phyloP scores from a whole-genome alignment of 2,797 vertebrate genomes.

The Monodelphis domestica region DNA sequence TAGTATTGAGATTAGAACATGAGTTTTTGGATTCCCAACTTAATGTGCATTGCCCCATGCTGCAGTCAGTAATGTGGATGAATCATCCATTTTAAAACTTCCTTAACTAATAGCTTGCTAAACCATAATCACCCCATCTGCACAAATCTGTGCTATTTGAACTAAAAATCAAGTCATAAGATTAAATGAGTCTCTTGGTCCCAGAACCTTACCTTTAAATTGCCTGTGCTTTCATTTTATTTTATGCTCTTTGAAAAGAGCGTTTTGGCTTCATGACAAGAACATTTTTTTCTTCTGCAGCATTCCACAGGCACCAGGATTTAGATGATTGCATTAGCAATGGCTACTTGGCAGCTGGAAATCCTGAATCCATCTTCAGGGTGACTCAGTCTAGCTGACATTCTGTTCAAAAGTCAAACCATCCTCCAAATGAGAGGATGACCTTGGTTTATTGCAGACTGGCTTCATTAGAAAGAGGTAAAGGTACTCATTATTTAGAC shows the following conservation, averaged over 20 bases:
- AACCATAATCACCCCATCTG: conserved; percentile 21
- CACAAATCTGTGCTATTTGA: conserved; percentile 1
- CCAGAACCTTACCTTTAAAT: not conserved
- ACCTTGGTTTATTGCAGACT: conserved; percentile 27
- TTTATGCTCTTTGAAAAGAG: conserved; percentile 60
- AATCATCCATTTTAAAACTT: conserved; percentile 43
- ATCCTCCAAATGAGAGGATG: not conserved
- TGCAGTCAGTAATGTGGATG: not conserved
- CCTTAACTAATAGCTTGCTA: conserved; percentile 36
- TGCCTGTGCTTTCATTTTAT: conserved; percentile 53
- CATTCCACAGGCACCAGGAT: conserved; percentile 17
- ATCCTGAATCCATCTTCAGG: conserved; percentile 53
- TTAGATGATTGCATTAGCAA: conserved; percentile 64
- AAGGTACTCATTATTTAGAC: not conserved
- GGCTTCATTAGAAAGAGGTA: not conserved
- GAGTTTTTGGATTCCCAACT: not conserved
- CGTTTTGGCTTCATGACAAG: conserved; percentile 50
- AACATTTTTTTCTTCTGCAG: conserved; percentile 56
- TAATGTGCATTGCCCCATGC: not conserved
- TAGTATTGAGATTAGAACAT: not conserved
- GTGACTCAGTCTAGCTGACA: conserved; percentile 51
- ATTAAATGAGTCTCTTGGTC: not conserved
- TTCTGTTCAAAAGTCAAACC: not conserved
- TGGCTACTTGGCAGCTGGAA: conserved; percentile 44
- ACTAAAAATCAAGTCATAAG: conserved; percentile 9